Percentiles rank a stretch among this genome's conserved stretches.
Evolutionary conservation across 35 echinoderm and acorn worm species (phyloP).

Genomic region (Patiria miniata): DNA sequence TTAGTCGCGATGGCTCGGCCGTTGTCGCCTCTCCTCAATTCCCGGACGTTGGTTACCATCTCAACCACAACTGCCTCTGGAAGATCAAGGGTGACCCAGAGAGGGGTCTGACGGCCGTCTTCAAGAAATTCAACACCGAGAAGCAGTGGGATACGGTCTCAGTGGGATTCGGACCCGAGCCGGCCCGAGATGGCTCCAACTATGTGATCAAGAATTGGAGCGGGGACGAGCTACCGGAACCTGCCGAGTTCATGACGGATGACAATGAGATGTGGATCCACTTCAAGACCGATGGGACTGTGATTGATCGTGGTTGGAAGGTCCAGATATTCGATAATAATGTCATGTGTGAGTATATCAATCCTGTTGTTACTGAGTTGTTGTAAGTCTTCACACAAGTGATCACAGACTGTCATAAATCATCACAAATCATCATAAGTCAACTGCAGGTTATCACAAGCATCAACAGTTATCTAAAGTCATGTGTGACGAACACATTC

Average conservation of each 20-base stretch:
- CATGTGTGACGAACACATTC: no score
- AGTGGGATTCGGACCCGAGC: slow-evolving; percentile 61
- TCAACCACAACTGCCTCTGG: slow-evolving; percentile 81
- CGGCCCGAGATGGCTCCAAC: slow-evolving; percentile 72
- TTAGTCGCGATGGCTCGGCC: slow-evolving; percentile 61
- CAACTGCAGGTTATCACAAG: not conserved
- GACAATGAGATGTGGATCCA: slow-evolving; percentile 57
- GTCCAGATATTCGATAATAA: slow-evolving; percentile 52
- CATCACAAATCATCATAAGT: no score
- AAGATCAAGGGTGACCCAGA: slow-evolving; percentile 51
- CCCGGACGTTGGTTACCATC: slow-evolving; percentile 70
- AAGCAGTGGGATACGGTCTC: slow-evolving; percentile 62
- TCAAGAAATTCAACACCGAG: slow-evolving; percentile 80
- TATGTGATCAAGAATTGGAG: slow-evolving; percentile 62
- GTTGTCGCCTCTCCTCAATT: slow-evolving; percentile 74
- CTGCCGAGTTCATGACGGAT: slow-evolving; percentile 47
- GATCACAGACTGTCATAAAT: no score
- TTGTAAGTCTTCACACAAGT: not conserved
- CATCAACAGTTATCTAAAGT: no score
- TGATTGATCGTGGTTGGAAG: slow-evolving; percentile 78
- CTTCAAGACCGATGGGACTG: slow-evolving; percentile 59
- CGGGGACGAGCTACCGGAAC: slow-evolving; percentile 57
- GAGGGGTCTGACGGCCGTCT: slow-evolving; percentile 52
- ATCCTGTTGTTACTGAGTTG: not conserved
- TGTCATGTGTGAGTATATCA: slow-evolving; percentile 31